Percentiles rank a stretch among this genome's conserved stretches.
Evolutionary conservation across 2,797 vertebrate species (phyloP).

Genomic region (Nyctalus aviator): DNA sequence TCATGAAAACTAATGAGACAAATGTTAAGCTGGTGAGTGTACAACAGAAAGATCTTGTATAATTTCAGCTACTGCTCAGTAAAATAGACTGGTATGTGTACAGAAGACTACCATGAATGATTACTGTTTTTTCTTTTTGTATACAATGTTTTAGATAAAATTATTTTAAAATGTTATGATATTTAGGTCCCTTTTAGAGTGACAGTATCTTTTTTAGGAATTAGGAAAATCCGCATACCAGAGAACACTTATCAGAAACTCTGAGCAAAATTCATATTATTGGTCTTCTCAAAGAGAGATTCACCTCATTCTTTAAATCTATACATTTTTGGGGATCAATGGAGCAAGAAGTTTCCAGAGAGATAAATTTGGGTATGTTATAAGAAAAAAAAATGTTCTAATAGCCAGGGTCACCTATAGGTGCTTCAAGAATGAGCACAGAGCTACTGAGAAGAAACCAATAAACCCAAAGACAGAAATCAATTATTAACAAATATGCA

Average conservation of each 20-base stretch:
- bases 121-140: not conserved
- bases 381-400: conserved; percentile 60
- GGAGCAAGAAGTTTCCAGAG: conserved; percentile 56
- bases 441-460: conserved; percentile 29
- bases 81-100: not conserved
- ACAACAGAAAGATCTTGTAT: not conserved
- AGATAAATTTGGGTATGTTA: conserved; percentile 58
- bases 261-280: not conserved
- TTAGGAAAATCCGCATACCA: not conserved
- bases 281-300: conserved; percentile 37
- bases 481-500: not conserved
- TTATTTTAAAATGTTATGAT: not conserved
- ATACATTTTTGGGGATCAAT: conserved; percentile 37
- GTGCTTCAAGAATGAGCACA: not conserved
- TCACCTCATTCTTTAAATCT: conserved; percentile 56
- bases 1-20: not conserved
- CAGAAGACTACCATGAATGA: not conserved
- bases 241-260: not conserved
- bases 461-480: conserved; percentile 28
- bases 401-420: conserved; percentile 12
- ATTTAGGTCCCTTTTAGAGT: not conserved
- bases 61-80: not conserved
- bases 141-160: not conserved
- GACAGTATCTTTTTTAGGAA: not conserved
- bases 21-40: not conserved